Base-by-base conservation (phyloP, 2,113 vertebrate species). In the Oostethus manadensis region DNA sequence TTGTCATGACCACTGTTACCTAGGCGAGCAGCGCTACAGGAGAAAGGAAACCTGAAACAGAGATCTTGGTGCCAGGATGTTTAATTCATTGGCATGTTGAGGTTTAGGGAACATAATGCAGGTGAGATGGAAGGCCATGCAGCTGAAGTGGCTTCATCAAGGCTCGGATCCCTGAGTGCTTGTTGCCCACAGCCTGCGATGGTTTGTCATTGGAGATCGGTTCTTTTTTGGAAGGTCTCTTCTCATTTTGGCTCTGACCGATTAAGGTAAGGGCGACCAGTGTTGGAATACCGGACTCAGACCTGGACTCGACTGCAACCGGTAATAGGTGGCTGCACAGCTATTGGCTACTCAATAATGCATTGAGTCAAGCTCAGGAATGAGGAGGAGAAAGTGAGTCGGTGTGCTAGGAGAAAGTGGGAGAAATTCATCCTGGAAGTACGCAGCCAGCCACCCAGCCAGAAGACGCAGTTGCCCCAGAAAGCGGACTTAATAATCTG, bases 1-100 rank as follows among this genome's bases (percentile, higher is more conserved):
- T 89, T 83, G 86, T 77, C 89, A 85, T 85, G 89, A 56, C 79
- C 75, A 89, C 90, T 3, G 90, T 90, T 88, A 62, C 86, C 83
- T 77, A 40, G 84, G 86, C 48, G 78, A 85, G 70, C n/a, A 15
- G 59, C 59, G 16, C 68, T 44, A 71, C 58, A 76, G 68, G 62
- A 86, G 74, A 85, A 84, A 78, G 70, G 88, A 78, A 90, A 90
- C 83, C 78, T 53, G 82, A 90, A 75, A 81, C 72, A 49, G 56
- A 40, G 84, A 83, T 88, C 86, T 77, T 66, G 78, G 82, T 74
- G 69, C 76, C 66, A 18, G 50, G 45, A 90, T 91, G 79, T 89
- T 90, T 90, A 87, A 91, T 91, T 90, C 86, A 91, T 86, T 44
- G 51, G 63, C 74, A 38, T 78, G 56, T 40, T 56, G 53, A 56